Evolutionary conservation across 2,888 invertebrate genomes (phyloP).

Genomic region (Petrolisthes cinctipes): DNA sequence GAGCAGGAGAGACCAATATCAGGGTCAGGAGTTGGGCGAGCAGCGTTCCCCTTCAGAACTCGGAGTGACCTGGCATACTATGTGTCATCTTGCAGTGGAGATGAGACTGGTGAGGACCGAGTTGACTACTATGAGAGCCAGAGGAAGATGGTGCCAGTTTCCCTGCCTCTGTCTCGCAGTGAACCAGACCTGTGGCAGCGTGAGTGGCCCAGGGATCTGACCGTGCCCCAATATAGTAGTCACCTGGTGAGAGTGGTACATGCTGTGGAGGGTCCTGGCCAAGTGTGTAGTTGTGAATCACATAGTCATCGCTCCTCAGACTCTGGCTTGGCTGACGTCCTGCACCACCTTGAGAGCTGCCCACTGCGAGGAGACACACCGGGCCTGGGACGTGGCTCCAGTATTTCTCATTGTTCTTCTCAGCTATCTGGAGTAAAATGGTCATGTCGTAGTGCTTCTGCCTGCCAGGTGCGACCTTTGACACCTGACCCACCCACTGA

Average conservation of each 20-base stretch:
- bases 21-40: neutral
- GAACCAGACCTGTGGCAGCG: conserved; percentile 48
- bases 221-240: conserved; percentile 28
- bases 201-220: neutral
- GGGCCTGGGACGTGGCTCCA: conserved; percentile 51
- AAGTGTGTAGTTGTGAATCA: conserved; percentile 57
- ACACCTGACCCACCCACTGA: conserved; percentile 41
- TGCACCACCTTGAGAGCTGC: conserved; percentile 63
- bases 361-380: conserved; percentile 74
- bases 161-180: conserved; percentile 46
- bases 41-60: conserved; percentile 31
- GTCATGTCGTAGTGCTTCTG: conserved; percentile 25
- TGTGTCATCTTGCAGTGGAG: conserved; percentile 61
- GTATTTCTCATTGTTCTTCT: conserved; percentile 53
- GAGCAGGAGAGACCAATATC: conserved; percentile 5
- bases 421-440: conserved; percentile 37
- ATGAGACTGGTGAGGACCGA: conserved; percentile 50
- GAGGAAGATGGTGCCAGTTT: conserved; percentile 28
- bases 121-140: conserved; percentile 56
- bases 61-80: conserved; percentile 45
- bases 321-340: conserved; percentile 85
- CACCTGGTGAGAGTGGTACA: conserved; percentile 57
- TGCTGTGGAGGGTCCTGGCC: conserved; percentile 33
- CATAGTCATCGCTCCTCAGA: conserved; percentile 74
- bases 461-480: conserved; percentile 38